Evolutionary conservation across 2,113 vertebrate genomes (phyloP), one percentile per base, ranked within the genome.

Genomic region (Bettongia penicillata): DNA sequence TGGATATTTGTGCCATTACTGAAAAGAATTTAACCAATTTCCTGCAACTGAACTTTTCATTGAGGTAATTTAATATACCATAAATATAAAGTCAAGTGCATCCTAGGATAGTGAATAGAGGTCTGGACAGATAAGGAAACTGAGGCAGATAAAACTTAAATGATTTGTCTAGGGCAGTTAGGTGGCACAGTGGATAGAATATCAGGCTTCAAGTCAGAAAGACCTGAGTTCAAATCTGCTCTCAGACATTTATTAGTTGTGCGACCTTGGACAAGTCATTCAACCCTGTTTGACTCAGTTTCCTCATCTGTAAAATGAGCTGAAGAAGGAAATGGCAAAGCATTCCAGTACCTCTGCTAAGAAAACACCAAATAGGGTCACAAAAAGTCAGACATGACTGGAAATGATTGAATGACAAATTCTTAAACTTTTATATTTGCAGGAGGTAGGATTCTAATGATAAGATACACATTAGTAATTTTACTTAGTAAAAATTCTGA

Each of bases 401-500:
- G 37, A 68, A 68, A 68, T 55, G 53, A 55, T 48, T 48, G 48
- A 48, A 55, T 6, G 25, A 55, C 22, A 55, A 8, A 55, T 55
- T 55, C 7, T n/a, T 51, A 91, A 55, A 47, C 51, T 50, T 89
- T 51, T 7, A n/a, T 93, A 43, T 31, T 95, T 90, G 90, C 57
- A 93, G 53, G 89, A 90, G 8, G 93, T 89, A 95, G 93, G 94
- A 68, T 28, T 16, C 90, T 92, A 57, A 57, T 57, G 93, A 90
- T 61, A 48, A 48, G 48, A 48, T 48, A 48, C 3, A 48, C 48
- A 48, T 48, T 48, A 48, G 48, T 48, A 48, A 48, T 48, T 48
- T 48, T 48, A 48, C 48, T 48, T 48, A 48, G 48, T 48, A 48
- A 48, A 48, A 48, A 48, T 48, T 48, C 48, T 48, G 48, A 48